A percentile compares a stretch with the other conserved stretches of the same genome.
phyloP scores from a whole-genome alignment of 2,888 invertebrate species.

The Gnatocerus cornutus region DNA sequence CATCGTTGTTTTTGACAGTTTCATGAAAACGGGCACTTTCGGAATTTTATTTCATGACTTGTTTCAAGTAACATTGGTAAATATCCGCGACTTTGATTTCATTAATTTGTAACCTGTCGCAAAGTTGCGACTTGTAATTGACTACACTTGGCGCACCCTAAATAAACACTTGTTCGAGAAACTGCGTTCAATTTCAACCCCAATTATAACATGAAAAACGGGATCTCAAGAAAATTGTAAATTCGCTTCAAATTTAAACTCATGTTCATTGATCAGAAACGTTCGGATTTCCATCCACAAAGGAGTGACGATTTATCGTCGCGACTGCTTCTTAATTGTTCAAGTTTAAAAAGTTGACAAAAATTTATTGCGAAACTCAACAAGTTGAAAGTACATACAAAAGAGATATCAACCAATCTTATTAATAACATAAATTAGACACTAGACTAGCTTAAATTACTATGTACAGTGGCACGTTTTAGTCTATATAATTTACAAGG shows the following conservation, averaged over 20 bases:
- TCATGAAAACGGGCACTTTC: conserved; percentile 16
- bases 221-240: too few relatives aligned
- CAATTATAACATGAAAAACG: too few relatives aligned
- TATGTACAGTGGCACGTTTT: conserved; percentile 34
- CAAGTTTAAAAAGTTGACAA: not conserved
- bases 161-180: not conserved
- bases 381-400: conserved; percentile 9
- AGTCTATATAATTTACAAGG: conserved; percentile 10
- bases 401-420: not conserved
- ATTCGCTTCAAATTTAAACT: too few relatives aligned
- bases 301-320: too few relatives aligned
- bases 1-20: conserved; percentile 30
- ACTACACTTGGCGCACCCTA: too few relatives aligned
- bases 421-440: not conserved
- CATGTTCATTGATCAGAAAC: too few relatives aligned
- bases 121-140: too few relatives aligned
- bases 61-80: too few relatives aligned
- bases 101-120: too few relatives aligned
- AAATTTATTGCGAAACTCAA: conserved; percentile 35
- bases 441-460: not conserved
- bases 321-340: too few relatives aligned
- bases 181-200: not conserved
- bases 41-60: conserved; percentile 14
- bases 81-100: too few relatives aligned
- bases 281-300: too few relatives aligned